Base-by-base conservation (phyloP, 2,113 vertebrate genomes). In the Clupea harengus region DNA sequence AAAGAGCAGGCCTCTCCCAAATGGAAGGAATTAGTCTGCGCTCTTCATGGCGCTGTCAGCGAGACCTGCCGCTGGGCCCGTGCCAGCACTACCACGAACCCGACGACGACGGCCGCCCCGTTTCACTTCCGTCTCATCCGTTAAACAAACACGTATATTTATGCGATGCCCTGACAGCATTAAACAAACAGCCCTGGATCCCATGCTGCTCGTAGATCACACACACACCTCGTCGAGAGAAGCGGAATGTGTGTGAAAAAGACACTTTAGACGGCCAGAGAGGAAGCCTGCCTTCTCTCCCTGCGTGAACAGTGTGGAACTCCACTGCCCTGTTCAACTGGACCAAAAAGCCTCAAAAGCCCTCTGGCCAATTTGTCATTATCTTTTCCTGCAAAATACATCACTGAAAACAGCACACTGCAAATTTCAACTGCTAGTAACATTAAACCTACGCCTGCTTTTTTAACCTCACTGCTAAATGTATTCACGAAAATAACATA, bases 111-210 rank as follows among this genome's bases (percentile, higher is more conserved):
- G 39, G 39, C 39, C 39, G 39, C 2, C 39, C 39, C 13, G 3
- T 32, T 17, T 5, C 72, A 39, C 72, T 78, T 78, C 72, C 72
- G 54, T 78, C 32, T 44, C 72, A 78, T 78, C 13, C 13, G 44
- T 78, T 78, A 78, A 39, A 78, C 8, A 78, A 78, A 15, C 32
- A 1, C 28, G 32, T 47, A 88, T 85, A 91, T 91, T 91, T 92
- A 89, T 47, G 78, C 46, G 88, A 90, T 25, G 84, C 72, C 67
- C 57, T 85, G 54, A 87, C 86, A 85, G 60, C 85, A 52, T 57
- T 89, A 90, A 89, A 89, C 88, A 89, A 92, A 90, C 88, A 90
- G 25, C 57, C 6, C 81, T 86, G 60, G 83, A 84, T 87, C 88
- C 82, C 78, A 87, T 85, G 84, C 86, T 20, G 32, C 11, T 13